These are phyloP conservation scores for Habrosyne pyritoides DNA, from an alignment of 2,888 invertebrate species.

Conservation along the genomic window DNA sequence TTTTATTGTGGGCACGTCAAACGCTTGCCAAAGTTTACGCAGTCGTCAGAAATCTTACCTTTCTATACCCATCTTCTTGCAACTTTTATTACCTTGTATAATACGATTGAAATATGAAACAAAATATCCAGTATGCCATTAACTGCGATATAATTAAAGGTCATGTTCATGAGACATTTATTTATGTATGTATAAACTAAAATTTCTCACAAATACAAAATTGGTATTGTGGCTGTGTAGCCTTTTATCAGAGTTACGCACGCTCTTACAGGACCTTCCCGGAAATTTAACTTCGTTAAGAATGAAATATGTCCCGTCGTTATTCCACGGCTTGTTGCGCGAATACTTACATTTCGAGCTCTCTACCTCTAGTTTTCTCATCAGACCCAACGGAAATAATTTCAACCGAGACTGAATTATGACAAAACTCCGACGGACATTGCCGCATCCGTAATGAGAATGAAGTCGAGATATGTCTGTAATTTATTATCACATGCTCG, in stretches of 20 bases:
- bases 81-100: not conserved
- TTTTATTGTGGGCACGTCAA: constrained; percentile 77
- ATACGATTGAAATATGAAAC: not conserved
- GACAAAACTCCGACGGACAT: constrained; percentile 83
- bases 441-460: constrained; percentile 83
- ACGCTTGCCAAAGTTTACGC: constrained; percentile 48
- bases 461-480: constrained; percentile 78
- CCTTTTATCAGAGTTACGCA: constrained; percentile 81
- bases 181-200: constrained; percentile 26
- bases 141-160: not conserved
- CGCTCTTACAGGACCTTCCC: constrained; percentile 76
- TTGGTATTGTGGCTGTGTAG: constrained; percentile 64
- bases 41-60: constrained; percentile 3
- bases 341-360: constrained; percentile 79
- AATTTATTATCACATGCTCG: constrained; percentile 77
- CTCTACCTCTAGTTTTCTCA: constrained; percentile 82
- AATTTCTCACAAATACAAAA: constrained; percentile 56
- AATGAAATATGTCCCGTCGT: constrained; percentile 82
- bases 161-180: constrained; percentile 18
- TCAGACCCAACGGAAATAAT: constrained; percentile 82
- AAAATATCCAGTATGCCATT: not conserved
- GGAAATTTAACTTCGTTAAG: constrained; percentile 84
- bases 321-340: constrained; percentile 81
- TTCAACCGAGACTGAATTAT: constrained; percentile 83
- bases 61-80: not conserved